Evolutionary conservation across 2,113 vertebrate genomes (phyloP), one percentile per base, ranked within the genome.

Genomic region (Pedionomus torquatus): DNA sequence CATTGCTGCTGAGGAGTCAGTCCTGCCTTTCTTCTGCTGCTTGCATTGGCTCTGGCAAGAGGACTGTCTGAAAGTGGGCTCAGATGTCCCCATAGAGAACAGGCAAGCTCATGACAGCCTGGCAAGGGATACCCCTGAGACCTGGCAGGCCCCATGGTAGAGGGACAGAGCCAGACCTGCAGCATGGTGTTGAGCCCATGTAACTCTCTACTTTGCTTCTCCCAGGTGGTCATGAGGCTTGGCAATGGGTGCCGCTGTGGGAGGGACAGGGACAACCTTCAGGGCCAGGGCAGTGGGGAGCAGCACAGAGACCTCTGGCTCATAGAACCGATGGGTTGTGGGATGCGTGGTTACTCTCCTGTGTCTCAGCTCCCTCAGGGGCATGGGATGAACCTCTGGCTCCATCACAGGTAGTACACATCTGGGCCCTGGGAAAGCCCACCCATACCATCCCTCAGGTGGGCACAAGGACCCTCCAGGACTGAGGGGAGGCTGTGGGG

Each of bases 261-360:
- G 39, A 46, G 25, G 20, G 13, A 66, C 58, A 35, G 49, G 23
- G 63, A 35, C 30, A 57, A 17, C 17, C 28, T 17, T 17, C 13
- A 6, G 33, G 41, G 43, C 60, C 41, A 11, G 30, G 64, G 54
- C 23, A 31, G 18, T 11, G 28, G 43, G 43, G 41, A 77, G 6
- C 44, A n/a, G 41, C 0, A 0, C 4, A 12, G 78, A 66, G 14
- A 70, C 17, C 24, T 19, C 77, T 1, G 0, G 5, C 26, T 37
- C 15, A 4, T 6, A 5, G 68, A 57, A 39, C 33, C 6, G 2
- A 7, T 33, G 35, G 35, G 21, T 5, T 49, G 17, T 35, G 65
- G 54, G 24, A 72, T 1, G 1, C 46, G 28, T 35, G 33, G 11
- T 44, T 68, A 33, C 44, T 46, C 5, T 39, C 44, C 24, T 39